These are phyloP conservation scores for Thalassaphorura encarpata DNA, from an alignment of 1,140 invertebrate genomes.

Conservation along the genomic window DNA sequence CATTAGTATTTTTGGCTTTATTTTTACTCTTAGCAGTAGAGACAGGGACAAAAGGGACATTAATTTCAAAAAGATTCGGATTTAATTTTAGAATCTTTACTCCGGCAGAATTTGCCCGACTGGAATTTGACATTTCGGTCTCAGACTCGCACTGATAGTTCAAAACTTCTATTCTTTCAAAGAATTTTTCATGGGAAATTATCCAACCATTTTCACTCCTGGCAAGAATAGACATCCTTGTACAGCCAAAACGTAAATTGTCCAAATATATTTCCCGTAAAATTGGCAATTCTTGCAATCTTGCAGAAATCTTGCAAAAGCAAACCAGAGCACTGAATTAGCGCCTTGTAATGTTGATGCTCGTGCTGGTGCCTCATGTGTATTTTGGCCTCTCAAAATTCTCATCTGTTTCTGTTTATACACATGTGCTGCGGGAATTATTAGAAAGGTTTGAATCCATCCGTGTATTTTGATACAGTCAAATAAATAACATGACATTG, in stretches of 20 bases:
- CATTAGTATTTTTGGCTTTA: background rate
- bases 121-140: background rate
- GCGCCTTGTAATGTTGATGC: no score
- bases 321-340: no score
- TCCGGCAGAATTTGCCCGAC: background rate
- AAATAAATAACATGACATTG: no score
- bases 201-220: constrained; percentile 18
- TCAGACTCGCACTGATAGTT: background rate
- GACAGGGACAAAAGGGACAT: background rate
- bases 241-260: background rate
- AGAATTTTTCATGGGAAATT: constrained; percentile 18
- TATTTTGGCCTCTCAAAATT: no score
- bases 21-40: background rate
- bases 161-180: constrained; percentile 13
- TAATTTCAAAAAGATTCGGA: constrained; percentile 16
- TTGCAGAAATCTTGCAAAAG: no score
- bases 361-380: no score
- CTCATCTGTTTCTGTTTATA: no score
- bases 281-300: background rate
- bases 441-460: no score
- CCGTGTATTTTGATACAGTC: no score
- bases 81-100: constrained; percentile 7
- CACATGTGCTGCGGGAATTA: no score
- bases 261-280: background rate
- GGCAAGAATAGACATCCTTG: constrained; percentile 16